Conservation (phyloP, 2,888 invertebrate genomes). For the Drosophila koepferae region DNA sequence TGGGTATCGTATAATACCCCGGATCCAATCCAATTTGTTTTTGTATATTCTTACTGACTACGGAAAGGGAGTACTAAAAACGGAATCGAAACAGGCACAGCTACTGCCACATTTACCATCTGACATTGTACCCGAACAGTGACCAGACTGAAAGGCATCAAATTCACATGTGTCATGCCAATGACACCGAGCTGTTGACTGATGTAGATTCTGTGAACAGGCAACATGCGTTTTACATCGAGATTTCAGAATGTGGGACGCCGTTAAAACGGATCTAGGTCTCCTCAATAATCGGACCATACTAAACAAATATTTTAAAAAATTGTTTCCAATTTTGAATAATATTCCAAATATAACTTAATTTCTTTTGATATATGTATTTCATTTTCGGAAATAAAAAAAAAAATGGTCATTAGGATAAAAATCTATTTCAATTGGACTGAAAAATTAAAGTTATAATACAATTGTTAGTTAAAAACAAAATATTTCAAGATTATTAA, state of each 20-base stretch:
- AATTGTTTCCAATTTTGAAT: slow-evolving; percentile 25
- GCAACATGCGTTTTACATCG: not conserved
- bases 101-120: slow-evolving; percentile 46
- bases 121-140: slow-evolving; percentile 58
- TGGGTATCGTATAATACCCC: slow-evolving; percentile 85
- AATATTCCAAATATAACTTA: slow-evolving; percentile 7
- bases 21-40: slow-evolving; percentile 73
- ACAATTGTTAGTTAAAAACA: not conserved
- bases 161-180: slow-evolving; percentile 19
- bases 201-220: not conserved
- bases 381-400: not conserved
- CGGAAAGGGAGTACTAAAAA: not conserved
- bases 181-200: not conserved
- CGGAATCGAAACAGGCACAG: not conserved
- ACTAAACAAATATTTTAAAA: not conserved
- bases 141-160: slow-evolving; percentile 33
- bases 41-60: slow-evolving; percentile 74
- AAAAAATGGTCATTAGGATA: not conserved
- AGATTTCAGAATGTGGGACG: not conserved
- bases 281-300: slow-evolving; percentile 18
- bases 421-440: not conserved
- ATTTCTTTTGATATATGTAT: not conserved
- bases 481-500: not conserved
- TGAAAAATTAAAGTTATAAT: not conserved
- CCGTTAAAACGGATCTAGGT: not conserved